Evolutionary conservation across 2,888 invertebrate genomes (phyloP).

Genomic region (Drosophila yooni): DNA sequence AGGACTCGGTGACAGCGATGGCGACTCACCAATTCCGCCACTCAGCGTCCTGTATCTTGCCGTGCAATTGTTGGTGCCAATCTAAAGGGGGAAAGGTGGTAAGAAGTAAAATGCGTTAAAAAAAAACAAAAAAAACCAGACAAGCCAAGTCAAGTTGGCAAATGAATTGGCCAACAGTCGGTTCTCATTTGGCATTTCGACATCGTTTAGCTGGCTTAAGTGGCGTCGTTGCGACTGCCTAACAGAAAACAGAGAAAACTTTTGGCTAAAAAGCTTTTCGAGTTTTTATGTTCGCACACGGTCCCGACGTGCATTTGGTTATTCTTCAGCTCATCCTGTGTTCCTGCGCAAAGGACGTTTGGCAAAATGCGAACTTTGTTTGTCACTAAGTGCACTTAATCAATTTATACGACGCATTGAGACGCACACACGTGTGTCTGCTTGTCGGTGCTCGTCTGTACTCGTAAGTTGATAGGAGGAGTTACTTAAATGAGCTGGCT

Average conservation of each 20-base stretch:
- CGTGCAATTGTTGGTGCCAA: slow-evolving; percentile 85
- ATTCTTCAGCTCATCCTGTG: slow-evolving; percentile 35
- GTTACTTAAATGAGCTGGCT: slow-evolving; percentile 51
- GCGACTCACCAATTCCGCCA: slow-evolving; percentile 87
- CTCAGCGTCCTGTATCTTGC: slow-evolving; percentile 86
- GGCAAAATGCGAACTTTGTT: slow-evolving; percentile 79
- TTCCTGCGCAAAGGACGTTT: slow-evolving; percentile 36
- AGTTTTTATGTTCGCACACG: slow-evolving; percentile 51
- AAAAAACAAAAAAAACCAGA: slow-evolving; percentile 30
- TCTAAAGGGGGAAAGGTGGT: slow-evolving; percentile 64
- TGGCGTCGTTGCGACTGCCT: slow-evolving; percentile 38
- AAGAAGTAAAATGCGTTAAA: slow-evolving; percentile 37
- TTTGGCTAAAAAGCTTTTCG: slow-evolving; percentile 78
- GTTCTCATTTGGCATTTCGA: slow-evolving; percentile 28
- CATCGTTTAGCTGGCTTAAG: slow-evolving; percentile 77
- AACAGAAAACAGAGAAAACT: slow-evolving; percentile 38
- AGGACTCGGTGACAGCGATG: slow-evolving; percentile 87
- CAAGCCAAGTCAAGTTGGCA: slow-evolving; percentile 66
- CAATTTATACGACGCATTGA: slow-evolving; percentile 80
- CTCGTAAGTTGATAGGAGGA: neutral
- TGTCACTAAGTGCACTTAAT: slow-evolving; percentile 84
- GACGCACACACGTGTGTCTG: slow-evolving; percentile 31
- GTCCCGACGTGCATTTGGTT: slow-evolving; percentile 58
- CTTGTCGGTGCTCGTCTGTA: neutral
- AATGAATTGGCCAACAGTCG: slow-evolving; percentile 65